Base-by-base conservation (phyloP, 2,797 vertebrate genomes). In the Acestrorhynchus altus region DNA sequence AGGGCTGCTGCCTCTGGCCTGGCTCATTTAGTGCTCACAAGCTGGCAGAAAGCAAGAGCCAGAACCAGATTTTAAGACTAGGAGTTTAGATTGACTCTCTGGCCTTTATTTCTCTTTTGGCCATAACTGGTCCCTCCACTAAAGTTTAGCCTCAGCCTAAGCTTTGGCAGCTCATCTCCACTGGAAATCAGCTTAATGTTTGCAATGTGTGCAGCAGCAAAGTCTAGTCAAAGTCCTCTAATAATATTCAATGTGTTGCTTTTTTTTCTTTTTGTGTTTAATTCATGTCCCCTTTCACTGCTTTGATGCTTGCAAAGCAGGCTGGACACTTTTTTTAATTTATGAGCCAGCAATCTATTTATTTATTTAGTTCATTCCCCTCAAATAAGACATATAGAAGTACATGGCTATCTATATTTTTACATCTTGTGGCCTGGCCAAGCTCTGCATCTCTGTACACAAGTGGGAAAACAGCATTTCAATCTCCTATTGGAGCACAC, bases 321-420 rank as follows among this genome's bases (percentile, higher is more conserved):
- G 72, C 56, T 83, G 56, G 70, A 68, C 63, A 64, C 69, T 74
- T 82, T 74, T 82, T 68, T 84, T 85, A 80, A 88, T 81, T 90
- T 78, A 87, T 85, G 77, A 81, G 81, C 61, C 83, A 79, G 77
- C 88, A 79, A 85, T 87, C 65, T 80, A 46, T 70, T 86, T 85
- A 83, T 85, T 87, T 86, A 80, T 87, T 83, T 86, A 83, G 87
- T 64, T 71, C 31, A 64, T 69, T 20, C 40, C 3, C 18, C 64
- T 63, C 56, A 26, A 31, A 71, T 15, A 39, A 46, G 61, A 81
- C 76, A 78, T 65, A 63, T 26, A 15, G 49, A 24, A 63, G 20
- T 56, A 56, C 73, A 54, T 22, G 15, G n/a, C 44, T 13, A 44
- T 67, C 11, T 56, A 15, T 52, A 69, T 28, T 35, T 35, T 35